Evolutionary conservation across 2,888 invertebrate genomes (phyloP), one percentile per base, ranked within the genome.

Genomic region (Hylaea fasciaria): DNA sequence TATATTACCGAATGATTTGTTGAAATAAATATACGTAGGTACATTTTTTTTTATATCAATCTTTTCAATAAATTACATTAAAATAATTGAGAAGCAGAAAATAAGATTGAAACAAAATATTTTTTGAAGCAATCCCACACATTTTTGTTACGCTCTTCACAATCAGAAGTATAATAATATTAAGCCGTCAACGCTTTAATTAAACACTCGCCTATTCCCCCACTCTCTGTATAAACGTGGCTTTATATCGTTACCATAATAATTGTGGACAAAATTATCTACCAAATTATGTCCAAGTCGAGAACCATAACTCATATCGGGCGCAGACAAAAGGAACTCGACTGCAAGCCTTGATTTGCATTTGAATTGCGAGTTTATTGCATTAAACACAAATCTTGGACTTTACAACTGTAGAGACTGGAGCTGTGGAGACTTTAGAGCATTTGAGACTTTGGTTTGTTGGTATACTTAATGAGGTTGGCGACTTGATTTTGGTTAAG

Each of bases 341-440:
- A 58, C 68, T 77, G 74, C 73, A 76, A 70, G 64, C 66, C 70
- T 68, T 69, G 67, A 76, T 82, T 77, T 78, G 72, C 82, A 82
- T 82, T 71, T 77, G 71, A 82, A 82, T 80, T 69, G 71, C 51
- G 57, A 71, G 74, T 78, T 81, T 80, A 82, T 77, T 75, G 80
- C 80, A 79, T 82, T 81, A 81, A 80, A 81, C 78, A 81, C 80
- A 76, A 81, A 78, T 77, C 80, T 75, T 69, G 66, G 64, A 62
- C 59, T 60, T 44, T 49, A 51, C 59, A 63, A 40, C 50, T 28
- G 48, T 48, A 37, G 37, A 47, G 61, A 52, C 62, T 64, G 56
- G 62, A 64, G 29, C 50, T 28, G 47, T 48, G 35, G 41, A 47
- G 61, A 52, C 53, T 59, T 44, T 49, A 51, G 61, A 64, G 29